These are phyloP conservation scores for Cephus cinctus DNA, from an alignment of 1,140 invertebrate species.

Conservation along the genomic window DNA sequence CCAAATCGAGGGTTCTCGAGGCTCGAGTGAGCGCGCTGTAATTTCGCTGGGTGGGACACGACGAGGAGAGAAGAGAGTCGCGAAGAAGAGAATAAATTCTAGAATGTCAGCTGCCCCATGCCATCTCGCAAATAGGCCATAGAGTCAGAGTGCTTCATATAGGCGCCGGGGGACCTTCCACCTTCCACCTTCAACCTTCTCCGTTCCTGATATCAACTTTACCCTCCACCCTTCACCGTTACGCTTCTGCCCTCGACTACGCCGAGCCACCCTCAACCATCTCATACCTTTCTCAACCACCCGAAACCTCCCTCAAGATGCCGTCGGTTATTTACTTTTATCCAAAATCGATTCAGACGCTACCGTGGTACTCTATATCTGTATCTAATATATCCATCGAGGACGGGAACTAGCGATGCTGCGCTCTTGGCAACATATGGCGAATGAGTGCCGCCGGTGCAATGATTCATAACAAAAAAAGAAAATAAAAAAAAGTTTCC, in stretches of 20 bases:
- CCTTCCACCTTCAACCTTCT: slow-evolving; percentile 3
- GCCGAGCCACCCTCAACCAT: slow-evolving; percentile 9
- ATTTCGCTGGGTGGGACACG: too few relatives aligned
- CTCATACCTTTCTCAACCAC: background rate
- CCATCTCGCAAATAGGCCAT: slow-evolving; percentile 31
- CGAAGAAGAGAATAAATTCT: slow-evolving; percentile 23
- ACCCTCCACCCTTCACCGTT: too few relatives aligned
- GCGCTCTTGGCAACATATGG: slow-evolving; percentile 28
- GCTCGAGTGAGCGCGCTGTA: too few relatives aligned
- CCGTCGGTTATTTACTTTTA: slow-evolving; percentile 33
- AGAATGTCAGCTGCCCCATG: slow-evolving; percentile 21
- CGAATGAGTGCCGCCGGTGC: slow-evolving; percentile 19
- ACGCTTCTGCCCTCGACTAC: too few relatives aligned
- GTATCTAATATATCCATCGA: too few relatives aligned
- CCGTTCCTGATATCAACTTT: too few relatives aligned
- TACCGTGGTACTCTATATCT: too few relatives aligned
- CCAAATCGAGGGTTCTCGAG: too few relatives aligned
- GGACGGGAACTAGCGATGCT: too few relatives aligned
- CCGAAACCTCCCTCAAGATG: slow-evolving; percentile 6
- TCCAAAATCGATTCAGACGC: slow-evolving; percentile 29
- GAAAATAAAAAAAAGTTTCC: too few relatives aligned
- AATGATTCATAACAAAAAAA: too few relatives aligned
- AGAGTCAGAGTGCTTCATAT: slow-evolving; percentile 28
- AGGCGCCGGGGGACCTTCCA: slow-evolving; percentile 21
- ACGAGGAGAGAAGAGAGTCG: background rate